Evolutionary conservation across 2,113 vertebrate genomes (phyloP).

Genomic region (Bubalus kerabau): DNA sequence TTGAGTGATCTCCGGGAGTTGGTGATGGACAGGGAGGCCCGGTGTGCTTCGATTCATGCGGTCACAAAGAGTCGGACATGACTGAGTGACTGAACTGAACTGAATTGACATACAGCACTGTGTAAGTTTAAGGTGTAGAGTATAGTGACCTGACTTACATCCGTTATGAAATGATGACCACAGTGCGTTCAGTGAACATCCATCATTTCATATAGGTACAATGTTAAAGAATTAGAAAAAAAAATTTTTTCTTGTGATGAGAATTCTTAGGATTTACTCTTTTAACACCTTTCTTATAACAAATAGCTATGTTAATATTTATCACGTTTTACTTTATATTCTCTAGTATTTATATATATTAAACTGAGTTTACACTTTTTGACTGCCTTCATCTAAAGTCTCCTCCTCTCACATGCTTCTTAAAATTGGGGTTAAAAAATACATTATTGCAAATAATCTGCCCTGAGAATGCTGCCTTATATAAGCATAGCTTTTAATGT

Average conservation of each 20-base stretch:
- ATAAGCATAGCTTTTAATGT: neutral
- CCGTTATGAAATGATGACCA: neutral
- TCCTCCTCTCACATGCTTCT: neutral
- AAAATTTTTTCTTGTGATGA: neutral
- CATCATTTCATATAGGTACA: neutral
- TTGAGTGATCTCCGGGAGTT: too few species aligned
- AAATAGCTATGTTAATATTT: neutral
- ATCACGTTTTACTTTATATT: neutral
- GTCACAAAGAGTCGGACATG: too few species aligned
- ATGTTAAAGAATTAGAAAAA: neutral
- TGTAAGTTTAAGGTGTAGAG: neutral
- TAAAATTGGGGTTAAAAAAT: neutral
- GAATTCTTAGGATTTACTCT: neutral
- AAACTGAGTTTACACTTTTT: neutral
- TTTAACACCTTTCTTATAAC: neutral
- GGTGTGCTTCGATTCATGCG: too few species aligned
- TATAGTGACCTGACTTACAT: neutral
- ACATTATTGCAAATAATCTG: neutral
- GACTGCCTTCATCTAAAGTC: neutral
- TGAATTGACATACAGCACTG: neutral
- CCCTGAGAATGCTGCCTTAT: neutral
- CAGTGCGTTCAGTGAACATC: accelerated
- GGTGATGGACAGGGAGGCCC: too few species aligned
- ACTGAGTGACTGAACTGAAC: too few species aligned
- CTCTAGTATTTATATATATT: neutral